Evolutionary conservation across 2,888 invertebrate species (phyloP), one percentile per base, ranked within the genome.

Genomic region (Caenorhabditis sulstoni): DNA sequence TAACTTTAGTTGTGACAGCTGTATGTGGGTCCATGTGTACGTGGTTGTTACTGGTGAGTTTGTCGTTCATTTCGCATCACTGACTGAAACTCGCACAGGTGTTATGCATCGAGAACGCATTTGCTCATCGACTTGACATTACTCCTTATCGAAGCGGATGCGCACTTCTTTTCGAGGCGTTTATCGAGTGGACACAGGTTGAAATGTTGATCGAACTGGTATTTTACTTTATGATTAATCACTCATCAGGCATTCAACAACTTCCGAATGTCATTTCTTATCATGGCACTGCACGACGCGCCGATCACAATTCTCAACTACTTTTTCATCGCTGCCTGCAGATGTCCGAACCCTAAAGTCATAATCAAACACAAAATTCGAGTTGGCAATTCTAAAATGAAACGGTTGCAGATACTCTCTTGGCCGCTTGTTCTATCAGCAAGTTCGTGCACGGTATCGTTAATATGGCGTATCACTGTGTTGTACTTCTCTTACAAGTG

Each of bases 81-180:
- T 35, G 23, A 12, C 12, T 75, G 78, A 41, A n/a, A n/a, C n/a
- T n/a, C n/a, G n/a, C n/a, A n/a, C 49, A 89, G 87, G 86, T 89
- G n/a, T 78, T 90, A 1, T 90, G 90, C 44, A 87, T 90, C 29
- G 90, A 90, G 58, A 89, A 90, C 57, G 90, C 90, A 4, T 90
- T 90, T 73, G 87, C 86, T n/a, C 86, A 89, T 64, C 84, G 89
- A 2, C 62, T 87, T 39, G 82, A 86, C 67, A 83, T 90, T 45
- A 86, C 90, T 16, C 88, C 88, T 7, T 90, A 89, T 77, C 75
- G 87, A 39, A 90, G 85, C 62, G 90, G 90, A 23, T 85, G 86
- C 39, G 83, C 86, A 3, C 71, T 90, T n/a, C 82, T 90, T 20
- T 79, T 82, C 35, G 89, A 90, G 65, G 87, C 87, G 14, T 81